A percentile compares a stretch with the other conserved stretches of the same genome.
Evolutionary conservation across 2,888 invertebrate species (phyloP).

Genomic region (Platycheirus albimanus): DNA sequence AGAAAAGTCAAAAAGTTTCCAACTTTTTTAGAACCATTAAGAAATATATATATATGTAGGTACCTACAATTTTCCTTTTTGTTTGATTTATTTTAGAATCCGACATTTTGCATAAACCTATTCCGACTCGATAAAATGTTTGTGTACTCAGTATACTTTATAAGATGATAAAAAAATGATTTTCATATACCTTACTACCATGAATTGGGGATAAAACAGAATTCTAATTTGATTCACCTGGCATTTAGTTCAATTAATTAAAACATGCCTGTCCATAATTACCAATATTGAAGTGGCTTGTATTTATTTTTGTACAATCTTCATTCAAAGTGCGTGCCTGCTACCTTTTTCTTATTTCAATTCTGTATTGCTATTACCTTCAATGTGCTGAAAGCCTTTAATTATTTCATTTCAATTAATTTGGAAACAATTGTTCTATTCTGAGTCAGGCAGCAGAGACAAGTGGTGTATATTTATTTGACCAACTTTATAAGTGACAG

Average conservation of each 20-base stretch:
- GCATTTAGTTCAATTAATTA: conserved; percentile 26
- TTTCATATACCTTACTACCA: too few species aligned
- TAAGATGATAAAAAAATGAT: too few species aligned
- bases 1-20: too few species aligned
- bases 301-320: neutral
- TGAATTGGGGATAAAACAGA: neutral
- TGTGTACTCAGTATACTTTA: too few species aligned
- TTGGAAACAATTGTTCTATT: conserved; percentile 48
- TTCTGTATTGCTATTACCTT: conserved; percentile 42
- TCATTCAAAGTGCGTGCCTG: conserved; percentile 41
- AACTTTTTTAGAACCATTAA: too few species aligned
- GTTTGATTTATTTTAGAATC: too few species aligned
- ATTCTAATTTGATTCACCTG: conserved; percentile 37
- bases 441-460: neutral
- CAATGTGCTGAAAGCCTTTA: conserved; percentile 61
- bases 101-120: too few species aligned
- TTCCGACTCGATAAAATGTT: too few species aligned
- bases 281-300: conserved; percentile 13
- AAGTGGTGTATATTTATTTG: conserved; percentile 17
- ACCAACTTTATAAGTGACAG: conserved; percentile 9
- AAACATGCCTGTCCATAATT: conserved; percentile 32
- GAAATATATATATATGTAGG: too few species aligned
- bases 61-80: too few species aligned
- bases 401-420: conserved; percentile 67
- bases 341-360: conserved; percentile 33